Base-by-base conservation (phyloP, 2,888 invertebrate genomes). In the Drosophila suboccidentalis region DNA sequence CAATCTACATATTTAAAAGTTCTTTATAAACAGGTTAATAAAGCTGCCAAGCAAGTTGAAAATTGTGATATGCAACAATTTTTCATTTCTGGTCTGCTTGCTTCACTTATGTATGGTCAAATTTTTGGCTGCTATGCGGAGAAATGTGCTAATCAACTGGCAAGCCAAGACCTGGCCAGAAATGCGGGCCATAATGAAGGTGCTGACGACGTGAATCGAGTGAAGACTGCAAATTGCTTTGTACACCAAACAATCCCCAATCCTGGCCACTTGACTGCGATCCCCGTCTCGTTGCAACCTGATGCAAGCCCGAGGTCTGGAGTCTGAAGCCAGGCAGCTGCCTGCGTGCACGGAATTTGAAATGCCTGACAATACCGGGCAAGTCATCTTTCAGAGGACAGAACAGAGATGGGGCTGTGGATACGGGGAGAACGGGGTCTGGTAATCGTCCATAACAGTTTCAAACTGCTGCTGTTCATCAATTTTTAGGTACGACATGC, bases 111-210 rank as follows among this genome's bases (percentile, higher is more conserved):
- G 54, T n/a, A 8, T 32, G 60, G 46, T 19, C 36, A 64, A 55
- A 51, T 71, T 51, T 51, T 60, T 65, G 39, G 9, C 50, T 29
- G 41, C 55, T 41, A 22, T 44, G 46, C 19, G 47, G 10, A 54
- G 66, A 80, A 82, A 69, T 76, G 50, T 54, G 53, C 61, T 77
- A 80, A 83, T 80, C 83, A 80, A 80, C 64, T 67, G 59, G 47
- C 61, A 34, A n/a, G 55, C 73, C 55, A 59, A 63, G 54, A 60
- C 71, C 38, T 19, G 44, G 22, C 53, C 61, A 53, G 15, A 47
- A 53, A 66, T 66, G 60, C 15, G 49, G 43, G n/a, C 53, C 53
- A 58, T 71, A 71, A 72, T 72, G 57, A 72, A 58, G 61, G 53
- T 41, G 72, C 72, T 58, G 72, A 50, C 61, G 61, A 71, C 65